Evolutionary conservation across 2,888 invertebrate species (phyloP).

Genomic region (Hydrotaea diabolus): DNA sequence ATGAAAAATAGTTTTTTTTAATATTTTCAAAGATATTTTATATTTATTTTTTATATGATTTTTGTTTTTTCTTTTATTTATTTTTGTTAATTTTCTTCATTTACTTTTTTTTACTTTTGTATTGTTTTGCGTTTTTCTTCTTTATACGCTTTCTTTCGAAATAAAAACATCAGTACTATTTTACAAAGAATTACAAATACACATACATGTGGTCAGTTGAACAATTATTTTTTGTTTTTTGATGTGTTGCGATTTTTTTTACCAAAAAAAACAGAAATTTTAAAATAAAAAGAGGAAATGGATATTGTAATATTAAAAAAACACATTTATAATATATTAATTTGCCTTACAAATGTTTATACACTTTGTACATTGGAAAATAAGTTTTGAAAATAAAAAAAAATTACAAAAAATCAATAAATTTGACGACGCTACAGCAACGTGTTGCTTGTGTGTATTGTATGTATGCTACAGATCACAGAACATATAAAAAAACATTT

Average conservation of each 20-base stretch:
- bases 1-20: slow-evolving; percentile 35
- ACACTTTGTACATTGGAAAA: slow-evolving; percentile 53
- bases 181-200: slow-evolving; percentile 54
- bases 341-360: not conserved
- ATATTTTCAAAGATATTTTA: slow-evolving; percentile 56
- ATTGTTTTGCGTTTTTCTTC: slow-evolving; percentile 48
- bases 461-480: slow-evolving; percentile 81
- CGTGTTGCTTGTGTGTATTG: slow-evolving; percentile 60
- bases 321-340: slow-evolving; percentile 70
- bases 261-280: not conserved
- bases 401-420: slow-evolving; percentile 30
- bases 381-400: not conserved
- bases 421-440: slow-evolving; percentile 67
- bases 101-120: slow-evolving; percentile 63
- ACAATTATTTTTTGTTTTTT: slow-evolving; percentile 32
- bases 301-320: slow-evolving; percentile 9
- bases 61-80: not conserved
- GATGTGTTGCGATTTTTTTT: not conserved
- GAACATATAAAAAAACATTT: slow-evolving; percentile 73
- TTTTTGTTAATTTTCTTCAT: slow-evolving; percentile 24
- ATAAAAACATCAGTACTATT: slow-evolving; percentile 54
- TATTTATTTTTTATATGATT: slow-evolving; percentile 54
- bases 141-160: slow-evolving; percentile 55
- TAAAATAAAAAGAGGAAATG: slow-evolving; percentile 19
- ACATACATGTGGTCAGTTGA: slow-evolving; percentile 46